Evolutionary conservation across 2,113 vertebrate species (phyloP).

Genomic region (Melanostigma gelatinosum): DNA sequence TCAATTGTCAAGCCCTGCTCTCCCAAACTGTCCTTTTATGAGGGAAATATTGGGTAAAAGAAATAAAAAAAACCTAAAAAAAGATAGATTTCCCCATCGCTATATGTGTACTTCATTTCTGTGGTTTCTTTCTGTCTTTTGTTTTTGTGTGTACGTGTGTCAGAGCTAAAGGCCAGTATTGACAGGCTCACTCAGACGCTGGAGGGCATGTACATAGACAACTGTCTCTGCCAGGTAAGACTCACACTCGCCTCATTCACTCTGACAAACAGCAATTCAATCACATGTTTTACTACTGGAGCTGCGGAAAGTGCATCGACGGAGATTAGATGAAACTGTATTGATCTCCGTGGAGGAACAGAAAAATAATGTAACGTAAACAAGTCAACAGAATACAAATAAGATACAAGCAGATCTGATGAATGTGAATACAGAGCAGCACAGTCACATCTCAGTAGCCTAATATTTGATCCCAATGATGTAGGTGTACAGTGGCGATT

Average conservation of each 20-base stretch:
- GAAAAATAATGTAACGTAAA: background rate
- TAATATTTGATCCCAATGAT: background rate
- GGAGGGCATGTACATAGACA: conserved; percentile 91
- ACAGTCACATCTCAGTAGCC: background rate
- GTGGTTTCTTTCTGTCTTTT: conserved; percentile 1
- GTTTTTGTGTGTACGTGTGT: conserved; percentile 46
- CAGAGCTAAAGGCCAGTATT: conserved; percentile 92
- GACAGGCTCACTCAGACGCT: conserved; percentile 82
- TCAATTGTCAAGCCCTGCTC: background rate
- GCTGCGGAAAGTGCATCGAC: background rate
- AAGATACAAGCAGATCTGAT: background rate
- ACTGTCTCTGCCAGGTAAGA: conserved; percentile 90
- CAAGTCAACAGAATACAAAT: conserved; percentile 7
- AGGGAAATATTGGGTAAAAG: background rate
- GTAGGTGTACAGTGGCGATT: background rate
- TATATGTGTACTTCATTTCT: background rate
- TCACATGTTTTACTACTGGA: background rate
- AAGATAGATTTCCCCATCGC: background rate
- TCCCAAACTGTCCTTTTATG: background rate
- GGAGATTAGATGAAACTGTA: conserved; percentile 13
- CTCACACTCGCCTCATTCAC: conserved; percentile 21
- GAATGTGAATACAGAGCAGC: background rate
- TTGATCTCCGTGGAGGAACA: conserved; percentile 2
- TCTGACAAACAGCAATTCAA: conserved; percentile 21
- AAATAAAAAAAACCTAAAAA: background rate